Evolutionary conservation across 2,888 invertebrate genomes (phyloP), one percentile per base, ranked within the genome.

Genomic region (Anthoptus insignis): DNA sequence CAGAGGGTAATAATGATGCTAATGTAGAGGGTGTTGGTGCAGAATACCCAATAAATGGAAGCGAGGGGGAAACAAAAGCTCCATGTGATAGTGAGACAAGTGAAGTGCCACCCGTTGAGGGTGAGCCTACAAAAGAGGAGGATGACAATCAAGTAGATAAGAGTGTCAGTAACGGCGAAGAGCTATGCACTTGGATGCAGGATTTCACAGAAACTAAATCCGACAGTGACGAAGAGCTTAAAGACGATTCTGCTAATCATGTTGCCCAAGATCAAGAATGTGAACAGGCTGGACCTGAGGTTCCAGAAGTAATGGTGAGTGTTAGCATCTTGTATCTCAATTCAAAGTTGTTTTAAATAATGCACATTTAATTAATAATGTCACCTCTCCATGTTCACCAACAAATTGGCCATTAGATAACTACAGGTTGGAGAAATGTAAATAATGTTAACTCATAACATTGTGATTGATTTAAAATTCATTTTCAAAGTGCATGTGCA

Each of bases 111-210:
- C 16, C 24, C 1, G 7, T 13, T 27, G 68, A 66, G 29, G 72
- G 68, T 65, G 71, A 66, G 14, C 21, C 72, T 57, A 56, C 64
- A 27, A 67, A 67, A 19, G 69, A 67, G 45, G 22, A 71, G 67
- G 66, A 73, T 65, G 76, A 72, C 72, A 69, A 64, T 64, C 58
- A 70, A 65, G 45, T 71, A 64, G 75, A 77, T 61, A 78, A 76
- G 69, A 70, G 80, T 39, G 76, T 76, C 73, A 73, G 66, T 34
- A 80, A 81, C 73, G 83, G 79, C 68, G 79, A 81, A 76, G 81
- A 81, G 56, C 81, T 78, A 32, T 76, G 71, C 68, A 53, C 74
- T 50, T 78, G 80, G n/a, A 76, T 78, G 50, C 61, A 69, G 54
- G 72, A 73, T 27, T 76, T 75, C 67, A 70, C 74, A 49, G 75